These are phyloP conservation scores for Bergia sp. DNA, from an alignment of 92 coral and sea anemone species.

Conservation along the genomic window DNA sequence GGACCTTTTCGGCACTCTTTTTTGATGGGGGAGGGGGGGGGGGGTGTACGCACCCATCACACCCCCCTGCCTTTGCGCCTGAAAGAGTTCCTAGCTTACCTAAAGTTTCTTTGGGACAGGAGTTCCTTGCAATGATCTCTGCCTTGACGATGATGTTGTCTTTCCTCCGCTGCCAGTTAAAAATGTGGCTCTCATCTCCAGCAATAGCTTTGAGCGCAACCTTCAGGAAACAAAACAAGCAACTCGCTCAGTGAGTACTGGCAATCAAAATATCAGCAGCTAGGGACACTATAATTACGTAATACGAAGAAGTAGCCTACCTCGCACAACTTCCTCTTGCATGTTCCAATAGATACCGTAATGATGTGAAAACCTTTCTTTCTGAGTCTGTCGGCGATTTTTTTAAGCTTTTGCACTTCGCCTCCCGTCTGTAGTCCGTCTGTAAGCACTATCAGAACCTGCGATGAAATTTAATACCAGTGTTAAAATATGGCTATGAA, in stretches of 20 bases:
- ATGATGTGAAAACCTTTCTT: constrained; percentile 17
- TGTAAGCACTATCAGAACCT: constrained; percentile 25
- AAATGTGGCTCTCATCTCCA: neutral
- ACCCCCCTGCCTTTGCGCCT: too few species aligned
- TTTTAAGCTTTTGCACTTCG: neutral
- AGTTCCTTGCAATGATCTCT: neutral
- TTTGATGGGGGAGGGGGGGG: too few species aligned
- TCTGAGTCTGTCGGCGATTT: constrained; percentile 16
- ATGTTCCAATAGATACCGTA: neutral
- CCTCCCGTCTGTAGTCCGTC: neutral
- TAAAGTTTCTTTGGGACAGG: neutral
- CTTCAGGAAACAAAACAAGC: neutral
- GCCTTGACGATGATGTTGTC: constrained; percentile 10
- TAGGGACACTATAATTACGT: too few species aligned
- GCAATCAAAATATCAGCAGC: too few species aligned
- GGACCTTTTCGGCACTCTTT: too few species aligned
- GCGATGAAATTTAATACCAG: neutral
- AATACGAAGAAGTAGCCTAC: neutral
- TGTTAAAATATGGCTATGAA: too few species aligned
- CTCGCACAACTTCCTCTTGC: neutral
- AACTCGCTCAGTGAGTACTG: too few species aligned
- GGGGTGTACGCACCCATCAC: too few species aligned
- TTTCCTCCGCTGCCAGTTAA: neutral
- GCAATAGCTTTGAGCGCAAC: neutral
- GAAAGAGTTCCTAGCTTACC: neutral